These are phyloP conservation scores for Argentina silus DNA, from an alignment of 2,797 vertebrate genomes.

Conservation along the genomic window DNA sequence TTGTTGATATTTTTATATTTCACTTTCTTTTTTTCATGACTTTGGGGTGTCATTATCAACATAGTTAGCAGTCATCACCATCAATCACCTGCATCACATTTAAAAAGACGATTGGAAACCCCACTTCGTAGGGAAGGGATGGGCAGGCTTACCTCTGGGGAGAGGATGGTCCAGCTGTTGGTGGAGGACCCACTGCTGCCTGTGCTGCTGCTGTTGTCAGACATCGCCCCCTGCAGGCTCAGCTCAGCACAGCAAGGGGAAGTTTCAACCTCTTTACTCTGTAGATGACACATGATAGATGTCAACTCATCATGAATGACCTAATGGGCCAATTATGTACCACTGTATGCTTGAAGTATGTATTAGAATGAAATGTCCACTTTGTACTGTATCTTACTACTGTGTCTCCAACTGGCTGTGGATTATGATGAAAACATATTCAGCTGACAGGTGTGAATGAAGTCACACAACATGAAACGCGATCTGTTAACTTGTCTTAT, in stretches of 20 bases:
- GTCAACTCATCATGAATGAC: constrained; percentile 45
- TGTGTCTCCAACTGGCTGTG: too few relatives aligned
- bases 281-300: constrained; percentile 66
- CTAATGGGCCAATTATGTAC: background rate
- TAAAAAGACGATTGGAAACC: too few relatives aligned
- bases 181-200: constrained; percentile 81
- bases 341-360: background rate
- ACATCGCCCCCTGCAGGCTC: constrained; percentile 81
- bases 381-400: background rate
- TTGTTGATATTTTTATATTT: too few relatives aligned
- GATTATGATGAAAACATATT: background rate
- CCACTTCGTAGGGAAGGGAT: too few relatives aligned
- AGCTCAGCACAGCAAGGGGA: constrained; percentile 59
- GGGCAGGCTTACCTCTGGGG: constrained; percentile 79
- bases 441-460: background rate
- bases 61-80: too few relatives aligned
- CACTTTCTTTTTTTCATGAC: too few relatives aligned
- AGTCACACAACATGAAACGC: background rate
- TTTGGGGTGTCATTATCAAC: too few relatives aligned
- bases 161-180: constrained; percentile 88
- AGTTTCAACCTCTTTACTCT: constrained; percentile 53
- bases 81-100: too few relatives aligned
- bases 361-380: background rate
- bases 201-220: constrained; percentile 77
- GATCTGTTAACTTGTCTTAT: too few relatives aligned